Base-by-base conservation (phyloP, 2,888 invertebrate species). In the Lobophora halterata region DNA sequence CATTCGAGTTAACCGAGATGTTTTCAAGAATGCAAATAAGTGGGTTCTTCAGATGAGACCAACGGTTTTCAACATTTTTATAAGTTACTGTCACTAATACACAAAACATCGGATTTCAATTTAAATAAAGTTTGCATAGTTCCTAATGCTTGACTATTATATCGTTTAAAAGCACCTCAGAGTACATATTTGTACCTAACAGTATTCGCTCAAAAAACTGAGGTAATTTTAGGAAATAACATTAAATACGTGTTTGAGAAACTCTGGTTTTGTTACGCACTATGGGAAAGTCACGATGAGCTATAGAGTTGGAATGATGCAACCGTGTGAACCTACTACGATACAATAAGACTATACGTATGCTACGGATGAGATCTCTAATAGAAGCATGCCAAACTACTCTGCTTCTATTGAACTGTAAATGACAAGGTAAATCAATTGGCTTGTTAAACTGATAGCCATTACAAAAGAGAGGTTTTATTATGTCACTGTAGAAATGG, bases 261-360 rank as follows among this genome's bases (percentile, higher is more conserved):
- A 9, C 42, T n/a, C 13, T 24, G 33, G 6, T 23, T 28, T 5
- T 33, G 38, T 52, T 46, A 45, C 46, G 46, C 46, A 38, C 37
- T 44, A 46, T 52, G 52, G 48, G 51, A 52, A 52, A 52, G 49
- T 43, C 33, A 10, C 46, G 42, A 46, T 32, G 51, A 31, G 38
- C 31, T 19, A 48, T 33, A 38, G 31, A 35, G 38, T 32, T 32
- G 31, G 32, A 21, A 18, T 51, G 44, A 35, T 30, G 31, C 37
- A 49, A 49, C 29, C 44, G 39, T 52, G 52, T 49, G 52, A 52
- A 46, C 52, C 8, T 27, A 25, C 14, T 27, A 26, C 24, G 28
- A 39, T 20, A 31, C 28, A 23, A 31, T n/a, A n/a, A n/a, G n/a
- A 33, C 13, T 20, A 32, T 35, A 17, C 9, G 13, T 28, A 25